A percentile compares a stretch with the other conserved stretches of the same genome.
phyloP scores from a whole-genome alignment of 2,797 vertebrate species.

The Bovichtus variegatus region DNA sequence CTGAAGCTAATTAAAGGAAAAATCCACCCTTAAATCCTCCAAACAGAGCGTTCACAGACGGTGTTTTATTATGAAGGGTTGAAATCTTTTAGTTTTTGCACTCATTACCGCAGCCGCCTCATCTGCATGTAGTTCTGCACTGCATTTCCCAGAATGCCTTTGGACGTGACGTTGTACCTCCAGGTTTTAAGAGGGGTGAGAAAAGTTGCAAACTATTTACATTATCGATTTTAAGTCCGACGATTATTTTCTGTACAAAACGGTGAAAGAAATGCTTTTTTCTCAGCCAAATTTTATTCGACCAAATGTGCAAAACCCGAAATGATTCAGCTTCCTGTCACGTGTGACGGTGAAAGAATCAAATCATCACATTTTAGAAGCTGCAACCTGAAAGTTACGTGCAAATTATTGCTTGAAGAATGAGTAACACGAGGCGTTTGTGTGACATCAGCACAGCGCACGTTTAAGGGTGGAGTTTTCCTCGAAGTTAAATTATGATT shows the following conservation, averaged over 20 bases:
- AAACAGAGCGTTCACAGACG: too few species aligned
- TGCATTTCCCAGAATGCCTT: slow-evolving; percentile 42
- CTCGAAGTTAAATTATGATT: slow-evolving; percentile 43
- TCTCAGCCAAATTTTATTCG: too few species aligned
- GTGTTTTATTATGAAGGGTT: background rate
- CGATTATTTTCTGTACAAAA: too few species aligned
- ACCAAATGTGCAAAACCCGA: background rate
- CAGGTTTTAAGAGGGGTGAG: too few species aligned
- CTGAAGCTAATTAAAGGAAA: slow-evolving; percentile 41
- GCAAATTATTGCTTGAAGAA: too few species aligned
- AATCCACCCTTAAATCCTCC: slow-evolving; percentile 23
- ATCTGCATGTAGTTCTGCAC: background rate
- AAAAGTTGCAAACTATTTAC: too few species aligned
- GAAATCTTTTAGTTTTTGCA: slow-evolving; percentile 14
- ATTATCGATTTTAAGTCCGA: too few species aligned
- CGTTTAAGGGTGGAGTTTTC: slow-evolving; percentile 40
- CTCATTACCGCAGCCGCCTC: slow-evolving; percentile 8
- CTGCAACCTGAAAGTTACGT: background rate
- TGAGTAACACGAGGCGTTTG: too few species aligned
- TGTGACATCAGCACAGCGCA: too few species aligned
- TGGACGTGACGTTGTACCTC: too few species aligned
- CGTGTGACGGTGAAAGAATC: background rate
- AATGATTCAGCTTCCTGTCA: background rate
- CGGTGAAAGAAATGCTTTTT: too few species aligned
- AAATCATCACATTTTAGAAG: background rate